A percentile compares a stretch with the other conserved stretches of the same genome.
Conservation (phyloP, 2,797 vertebrate genomes). For the Lindbergichthys nudifrons region DNA sequence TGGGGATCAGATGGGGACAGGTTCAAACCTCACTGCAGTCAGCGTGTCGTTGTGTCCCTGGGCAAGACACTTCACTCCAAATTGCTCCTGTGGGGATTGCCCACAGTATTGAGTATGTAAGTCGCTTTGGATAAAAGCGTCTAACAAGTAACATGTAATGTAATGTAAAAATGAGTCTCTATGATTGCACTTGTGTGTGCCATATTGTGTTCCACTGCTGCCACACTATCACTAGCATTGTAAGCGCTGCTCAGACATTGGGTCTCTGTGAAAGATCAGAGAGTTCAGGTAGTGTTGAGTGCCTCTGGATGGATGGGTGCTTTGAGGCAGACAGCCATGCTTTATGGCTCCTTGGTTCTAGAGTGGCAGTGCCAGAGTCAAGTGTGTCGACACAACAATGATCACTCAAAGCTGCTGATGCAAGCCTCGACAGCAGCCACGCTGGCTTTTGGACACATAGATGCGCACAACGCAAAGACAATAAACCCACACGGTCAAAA, state of each 20-base stretch:
- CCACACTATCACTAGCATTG: conserved; percentile 52
- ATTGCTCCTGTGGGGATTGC: no score
- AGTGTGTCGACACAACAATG: conserved; percentile 64
- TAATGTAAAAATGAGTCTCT: conserved; percentile 1
- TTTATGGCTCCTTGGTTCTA: conserved; percentile 75
- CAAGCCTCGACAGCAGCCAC: conserved; percentile 50
- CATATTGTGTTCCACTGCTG: conserved; percentile 34
- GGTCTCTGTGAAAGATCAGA: conserved; percentile 64
- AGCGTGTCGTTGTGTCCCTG: no score
- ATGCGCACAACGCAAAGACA: conserved; percentile 4
- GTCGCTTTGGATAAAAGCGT: no score
- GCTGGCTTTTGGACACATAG: conserved; percentile 20
- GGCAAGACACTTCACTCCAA: no score
- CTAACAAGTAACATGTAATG: no score
- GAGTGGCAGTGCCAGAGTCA: conserved; percentile 74
- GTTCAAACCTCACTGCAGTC: no score
- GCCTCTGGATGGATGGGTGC: conserved; percentile 69
- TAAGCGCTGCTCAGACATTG: conserved; percentile 55
- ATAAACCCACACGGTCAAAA: not conserved
- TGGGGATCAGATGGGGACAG: no score
- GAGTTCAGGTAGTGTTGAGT: conserved; percentile 60
- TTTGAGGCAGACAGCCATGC: conserved; percentile 72
- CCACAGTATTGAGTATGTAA: no score
- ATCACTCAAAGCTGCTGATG: conserved; percentile 66
- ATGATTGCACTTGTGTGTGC: conserved; percentile 31